These are phyloP conservation scores for Drosophila nannoptera DNA, from an alignment of 1,140 invertebrate species.

Conservation along the genomic window DNA sequence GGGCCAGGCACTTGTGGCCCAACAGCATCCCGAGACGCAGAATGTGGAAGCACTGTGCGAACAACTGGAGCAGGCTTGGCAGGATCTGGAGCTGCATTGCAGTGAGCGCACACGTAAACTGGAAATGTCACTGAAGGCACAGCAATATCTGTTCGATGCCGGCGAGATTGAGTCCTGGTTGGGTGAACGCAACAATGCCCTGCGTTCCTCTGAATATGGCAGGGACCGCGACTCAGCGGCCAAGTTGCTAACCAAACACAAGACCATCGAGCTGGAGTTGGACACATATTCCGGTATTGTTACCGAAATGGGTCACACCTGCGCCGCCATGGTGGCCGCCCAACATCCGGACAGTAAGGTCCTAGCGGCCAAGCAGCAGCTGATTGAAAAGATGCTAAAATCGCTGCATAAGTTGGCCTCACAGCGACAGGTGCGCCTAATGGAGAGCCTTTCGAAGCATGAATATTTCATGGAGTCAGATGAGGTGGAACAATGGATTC, in stretches of 20 bases:
- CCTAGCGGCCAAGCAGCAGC: conserved; percentile 88
- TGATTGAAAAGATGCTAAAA: conserved; percentile 88
- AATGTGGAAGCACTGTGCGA: conserved; percentile 86
- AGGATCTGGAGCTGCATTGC: conserved; percentile 84
- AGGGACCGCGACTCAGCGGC: conserved; percentile 93
- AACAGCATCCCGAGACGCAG: conserved; percentile 87
- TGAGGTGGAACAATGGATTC: conserved; percentile 96
- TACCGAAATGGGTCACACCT: conserved; percentile 93
- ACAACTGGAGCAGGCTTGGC: conserved; percentile 84
- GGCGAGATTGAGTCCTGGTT: conserved; percentile 96
- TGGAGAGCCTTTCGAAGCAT: conserved; percentile 94
- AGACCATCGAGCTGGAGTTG: conserved; percentile 94
- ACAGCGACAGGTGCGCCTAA: conserved; percentile 89
- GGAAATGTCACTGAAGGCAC: conserved; percentile 91
- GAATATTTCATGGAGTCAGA: conserved; percentile 95
- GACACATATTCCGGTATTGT: conserved; percentile 96
- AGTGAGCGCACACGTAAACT: conserved; percentile 87
- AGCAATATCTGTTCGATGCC: conserved; percentile 94
- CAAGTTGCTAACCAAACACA: conserved; percentile 94
- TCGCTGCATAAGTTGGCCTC: conserved; percentile 90
- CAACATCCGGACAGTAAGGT: conserved; percentile 90
- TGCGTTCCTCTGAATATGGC: conserved; percentile 90
- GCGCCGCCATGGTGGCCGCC: conserved; percentile 86
- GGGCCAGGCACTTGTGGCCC: conserved; percentile 85
- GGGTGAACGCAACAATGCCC: conserved; percentile 89